phyloP scores from a whole-genome alignment of 2,113 vertebrate genomes.

The Anolis carolinensis region DNA sequence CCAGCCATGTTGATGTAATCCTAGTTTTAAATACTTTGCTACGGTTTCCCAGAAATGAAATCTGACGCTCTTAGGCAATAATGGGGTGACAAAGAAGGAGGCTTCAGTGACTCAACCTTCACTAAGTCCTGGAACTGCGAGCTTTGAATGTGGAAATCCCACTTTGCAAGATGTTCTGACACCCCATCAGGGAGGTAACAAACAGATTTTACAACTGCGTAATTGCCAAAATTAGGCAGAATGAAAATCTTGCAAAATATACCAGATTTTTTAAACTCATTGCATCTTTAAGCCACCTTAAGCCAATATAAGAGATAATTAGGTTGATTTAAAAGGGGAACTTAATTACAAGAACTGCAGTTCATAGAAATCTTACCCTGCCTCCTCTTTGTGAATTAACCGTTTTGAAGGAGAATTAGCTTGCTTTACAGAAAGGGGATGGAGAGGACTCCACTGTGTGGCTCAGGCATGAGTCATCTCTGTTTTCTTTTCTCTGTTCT shows the following conservation, averaged over 20 bases:
- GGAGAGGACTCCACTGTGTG: background rate
- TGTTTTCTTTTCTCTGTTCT: constrained; percentile 15
- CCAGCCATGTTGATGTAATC: background rate
- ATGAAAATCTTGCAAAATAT: background rate
- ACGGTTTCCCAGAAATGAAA: constrained; percentile 19
- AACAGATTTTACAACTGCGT: background rate
- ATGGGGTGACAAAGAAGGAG: background rate
- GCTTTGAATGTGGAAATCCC: background rate
- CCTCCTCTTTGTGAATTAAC: background rate
- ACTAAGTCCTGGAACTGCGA: background rate
- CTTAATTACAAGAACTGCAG: background rate
- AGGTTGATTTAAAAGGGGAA: background rate
- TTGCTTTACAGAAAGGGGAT: background rate
- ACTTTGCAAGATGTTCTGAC: background rate
- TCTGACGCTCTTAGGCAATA: constrained; percentile 6
- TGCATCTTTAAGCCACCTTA: background rate
- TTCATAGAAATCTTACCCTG: background rate
- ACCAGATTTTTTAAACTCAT: background rate
- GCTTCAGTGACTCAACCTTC: constrained; percentile 10
- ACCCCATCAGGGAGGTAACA: constrained; percentile 32
- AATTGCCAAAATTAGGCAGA: background rate
- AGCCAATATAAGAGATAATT: background rate
- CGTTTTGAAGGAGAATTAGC: background rate
- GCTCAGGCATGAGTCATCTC: background rate
- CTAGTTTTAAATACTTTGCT: constrained; percentile 11